Evolutionary conservation across 2,113 vertebrate species (phyloP).

Genomic region (Egretta garzetta): DNA sequence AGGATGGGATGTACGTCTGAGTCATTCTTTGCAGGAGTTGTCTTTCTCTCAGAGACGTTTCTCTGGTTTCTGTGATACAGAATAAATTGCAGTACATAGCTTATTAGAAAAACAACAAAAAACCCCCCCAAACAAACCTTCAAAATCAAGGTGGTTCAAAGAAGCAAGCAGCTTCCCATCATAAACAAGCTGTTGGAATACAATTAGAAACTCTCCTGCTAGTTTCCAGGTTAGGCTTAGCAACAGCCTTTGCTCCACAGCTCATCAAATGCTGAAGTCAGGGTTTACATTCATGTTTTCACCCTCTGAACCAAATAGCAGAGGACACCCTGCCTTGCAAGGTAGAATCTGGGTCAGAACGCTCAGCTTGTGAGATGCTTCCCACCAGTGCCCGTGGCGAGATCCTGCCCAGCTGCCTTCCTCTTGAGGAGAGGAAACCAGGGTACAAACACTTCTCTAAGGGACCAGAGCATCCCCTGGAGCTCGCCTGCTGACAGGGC

Average conservation of each 20-base stretch:
- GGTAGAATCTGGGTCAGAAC: neutral
- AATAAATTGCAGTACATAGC: slow-evolving; percentile 13
- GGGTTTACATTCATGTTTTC: neutral
- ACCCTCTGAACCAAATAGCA: neutral
- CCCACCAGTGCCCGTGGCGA: neutral
- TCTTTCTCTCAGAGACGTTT: neutral
- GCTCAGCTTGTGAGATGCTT: neutral
- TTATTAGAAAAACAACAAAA: neutral
- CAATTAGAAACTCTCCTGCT: neutral
- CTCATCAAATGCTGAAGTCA: neutral
- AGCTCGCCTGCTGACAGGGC: neutral
- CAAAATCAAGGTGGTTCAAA: neutral
- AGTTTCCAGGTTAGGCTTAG: neutral
- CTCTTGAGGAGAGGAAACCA: neutral
- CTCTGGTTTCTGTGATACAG: slow-evolving; percentile 23
- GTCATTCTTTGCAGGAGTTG: slow-evolving; percentile 38
- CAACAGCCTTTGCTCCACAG: neutral
- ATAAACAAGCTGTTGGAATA: neutral
- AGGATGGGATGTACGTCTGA: slow-evolving; percentile 5
- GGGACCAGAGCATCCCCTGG: neutral
- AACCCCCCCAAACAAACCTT: neutral
- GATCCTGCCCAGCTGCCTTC: neutral
- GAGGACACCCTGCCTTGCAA: neutral
- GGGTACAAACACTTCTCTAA: rapidly evolving
- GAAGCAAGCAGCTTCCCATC: neutral